Conservation (phyloP, 1,140 invertebrate genomes). For the Drosophila obscura region DNA sequence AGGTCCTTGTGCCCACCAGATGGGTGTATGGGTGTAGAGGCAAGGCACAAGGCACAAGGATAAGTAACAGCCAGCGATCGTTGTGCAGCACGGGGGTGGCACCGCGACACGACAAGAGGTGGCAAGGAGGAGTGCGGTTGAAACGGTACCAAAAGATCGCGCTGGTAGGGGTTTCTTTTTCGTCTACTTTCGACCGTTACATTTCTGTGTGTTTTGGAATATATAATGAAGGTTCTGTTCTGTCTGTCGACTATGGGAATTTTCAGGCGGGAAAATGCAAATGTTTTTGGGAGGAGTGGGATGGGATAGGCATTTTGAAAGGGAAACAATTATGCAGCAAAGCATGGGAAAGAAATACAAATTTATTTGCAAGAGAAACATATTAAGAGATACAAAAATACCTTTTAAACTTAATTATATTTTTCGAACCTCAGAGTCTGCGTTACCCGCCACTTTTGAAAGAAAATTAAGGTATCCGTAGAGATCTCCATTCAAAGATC, state of each 20-base stretch:
- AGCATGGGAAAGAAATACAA: too few species aligned
- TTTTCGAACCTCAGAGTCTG: too few species aligned
- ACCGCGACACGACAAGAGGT: constrained; percentile 28
- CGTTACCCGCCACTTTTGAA: too few species aligned
- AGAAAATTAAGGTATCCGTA: too few species aligned
- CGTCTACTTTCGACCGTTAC: constrained; percentile 26
- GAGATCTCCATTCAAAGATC: too few species aligned
- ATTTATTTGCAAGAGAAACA: too few species aligned
- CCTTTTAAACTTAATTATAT: too few species aligned
- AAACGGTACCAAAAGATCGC: constrained; percentile 32
- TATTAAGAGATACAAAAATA: too few species aligned
- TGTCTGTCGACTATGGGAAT: constrained; percentile 16
- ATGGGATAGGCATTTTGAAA: too few species aligned
- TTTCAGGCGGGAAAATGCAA: constrained; percentile 35
- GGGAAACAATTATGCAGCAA: too few species aligned
- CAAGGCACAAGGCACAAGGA: constrained; percentile 19
- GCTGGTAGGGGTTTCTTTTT: background rate
- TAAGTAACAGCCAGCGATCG: constrained; percentile 6
- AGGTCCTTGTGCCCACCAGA: constrained; percentile 44
- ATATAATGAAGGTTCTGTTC: constrained; percentile 20
- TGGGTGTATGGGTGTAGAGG: background rate
- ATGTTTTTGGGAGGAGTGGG: background rate
- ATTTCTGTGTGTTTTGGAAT: constrained; percentile 28
- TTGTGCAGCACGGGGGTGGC: constrained; percentile 43
- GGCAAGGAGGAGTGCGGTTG: constrained; percentile 30